Evolutionary conservation across 2,797 vertebrate genomes (phyloP).

Genomic region (Lagodon rhomboides): DNA sequence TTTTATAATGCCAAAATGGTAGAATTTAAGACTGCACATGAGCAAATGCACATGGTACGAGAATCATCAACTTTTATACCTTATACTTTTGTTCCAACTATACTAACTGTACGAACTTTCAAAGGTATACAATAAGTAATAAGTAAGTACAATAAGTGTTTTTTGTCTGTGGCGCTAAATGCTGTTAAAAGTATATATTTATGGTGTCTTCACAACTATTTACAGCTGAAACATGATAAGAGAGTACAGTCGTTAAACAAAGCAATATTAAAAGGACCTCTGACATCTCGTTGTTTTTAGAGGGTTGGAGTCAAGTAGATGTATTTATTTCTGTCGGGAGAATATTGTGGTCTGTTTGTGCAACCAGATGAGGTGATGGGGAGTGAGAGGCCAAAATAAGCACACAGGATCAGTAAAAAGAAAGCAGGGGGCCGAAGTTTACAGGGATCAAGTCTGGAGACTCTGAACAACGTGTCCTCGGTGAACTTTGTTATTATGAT

Average conservation of each 20-base stretch:
- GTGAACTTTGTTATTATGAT: constrained; percentile 39
- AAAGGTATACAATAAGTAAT: not conserved
- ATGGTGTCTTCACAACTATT: constrained; percentile 5
- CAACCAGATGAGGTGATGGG: constrained; percentile 66
- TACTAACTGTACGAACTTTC: not conserved
- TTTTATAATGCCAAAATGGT: too few species aligned
- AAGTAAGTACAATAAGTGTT: not conserved
- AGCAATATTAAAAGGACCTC: constrained; percentile 35
- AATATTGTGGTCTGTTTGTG: constrained; percentile 62
- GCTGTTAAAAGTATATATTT: not conserved
- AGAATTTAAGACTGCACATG: too few species aligned
- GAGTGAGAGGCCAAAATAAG: constrained; percentile 72
- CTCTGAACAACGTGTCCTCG: constrained; percentile 42
- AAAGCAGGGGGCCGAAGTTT: constrained; percentile 54
- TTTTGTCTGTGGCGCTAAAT: constrained; percentile 4
- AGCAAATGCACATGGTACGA: too few species aligned
- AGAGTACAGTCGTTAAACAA: constrained; percentile 33
- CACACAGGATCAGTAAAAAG: constrained; percentile 64
- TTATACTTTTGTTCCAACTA: not conserved
- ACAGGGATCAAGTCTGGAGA: constrained; percentile 52
- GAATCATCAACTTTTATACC: too few species aligned
- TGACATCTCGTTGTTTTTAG: constrained; percentile 35
- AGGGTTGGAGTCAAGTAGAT: constrained; percentile 25
- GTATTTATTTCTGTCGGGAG: constrained; percentile 62
- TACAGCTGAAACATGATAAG: constrained; percentile 15